Evolutionary conservation across 2,888 invertebrate genomes (phyloP).

Genomic region (Caenorhabditis uteleia): DNA sequence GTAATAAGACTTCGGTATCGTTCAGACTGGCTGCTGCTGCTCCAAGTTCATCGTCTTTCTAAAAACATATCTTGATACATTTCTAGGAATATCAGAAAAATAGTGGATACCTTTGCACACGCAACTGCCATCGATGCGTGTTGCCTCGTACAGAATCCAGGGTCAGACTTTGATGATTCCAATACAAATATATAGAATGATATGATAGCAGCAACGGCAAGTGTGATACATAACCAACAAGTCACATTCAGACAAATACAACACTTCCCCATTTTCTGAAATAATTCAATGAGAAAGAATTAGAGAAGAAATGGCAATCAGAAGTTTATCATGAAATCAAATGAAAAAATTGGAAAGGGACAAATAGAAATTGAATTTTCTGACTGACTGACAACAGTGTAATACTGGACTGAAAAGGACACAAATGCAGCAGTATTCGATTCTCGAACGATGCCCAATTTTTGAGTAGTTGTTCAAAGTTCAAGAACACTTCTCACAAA

Average conservation of each 20-base stretch:
- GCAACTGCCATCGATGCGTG: conserved; percentile 24
- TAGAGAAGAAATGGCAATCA: too few relatives aligned
- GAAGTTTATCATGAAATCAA: too few relatives aligned
- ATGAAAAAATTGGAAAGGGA: background rate
- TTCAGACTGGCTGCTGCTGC: conserved; percentile 32
- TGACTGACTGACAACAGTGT: too few relatives aligned
- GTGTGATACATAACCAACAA: conserved; percentile 17
- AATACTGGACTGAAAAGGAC: too few relatives aligned
- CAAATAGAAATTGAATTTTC: background rate
- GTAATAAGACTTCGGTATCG: conserved; percentile 15
- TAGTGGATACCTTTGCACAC: conserved; percentile 17
- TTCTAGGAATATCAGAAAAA: background rate
- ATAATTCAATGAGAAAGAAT: too few relatives aligned
- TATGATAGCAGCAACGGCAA: conserved; percentile 20
- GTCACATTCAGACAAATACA: conserved; percentile 22
- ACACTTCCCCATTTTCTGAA: conserved; percentile 17
- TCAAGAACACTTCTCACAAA: too few relatives aligned
- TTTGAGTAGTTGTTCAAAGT: too few relatives aligned
- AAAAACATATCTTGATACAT: conserved; percentile 7
- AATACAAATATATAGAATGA: conserved; percentile 22
- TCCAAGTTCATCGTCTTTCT: conserved; percentile 36
- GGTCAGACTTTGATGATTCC: conserved; percentile 20
- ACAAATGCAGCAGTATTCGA: too few relatives aligned
- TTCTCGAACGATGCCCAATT: too few relatives aligned
- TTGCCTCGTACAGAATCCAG: conserved; percentile 21